Percentiles rank a stretch among this genome's conserved stretches.
Conservation (phyloP, 2,888 invertebrate genomes). For the Aplocera efformata region DNA sequence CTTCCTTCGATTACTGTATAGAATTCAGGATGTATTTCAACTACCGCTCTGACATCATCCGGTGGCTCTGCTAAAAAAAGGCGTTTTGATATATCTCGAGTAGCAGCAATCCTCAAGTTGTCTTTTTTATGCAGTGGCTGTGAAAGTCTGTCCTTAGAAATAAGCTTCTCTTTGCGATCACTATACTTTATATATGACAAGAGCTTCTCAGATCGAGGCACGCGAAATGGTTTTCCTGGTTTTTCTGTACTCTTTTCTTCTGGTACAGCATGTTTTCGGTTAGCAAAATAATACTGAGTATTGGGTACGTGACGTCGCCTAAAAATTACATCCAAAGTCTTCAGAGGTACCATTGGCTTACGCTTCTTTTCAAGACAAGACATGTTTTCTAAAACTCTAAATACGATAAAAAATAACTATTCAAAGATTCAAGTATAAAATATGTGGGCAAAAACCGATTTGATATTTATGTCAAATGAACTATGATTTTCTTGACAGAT, state of each 20-base stretch:
- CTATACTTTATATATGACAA: slow-evolving; percentile 71
- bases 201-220: slow-evolving; percentile 66
- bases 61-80: slow-evolving; percentile 79
- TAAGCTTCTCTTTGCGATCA: slow-evolving; percentile 60
- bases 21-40: slow-evolving; percentile 84
- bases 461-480: background rate
- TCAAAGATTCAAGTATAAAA: slow-evolving; percentile 7
- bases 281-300: slow-evolving; percentile 70
- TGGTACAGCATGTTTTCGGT: slow-evolving; percentile 55
- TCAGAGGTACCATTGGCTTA: slow-evolving; percentile 66
- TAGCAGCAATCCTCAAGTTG: slow-evolving; percentile 63
- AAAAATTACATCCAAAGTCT: slow-evolving; percentile 69
- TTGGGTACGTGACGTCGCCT: slow-evolving; percentile 68
- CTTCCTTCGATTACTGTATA: slow-evolving; percentile 82
- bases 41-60: slow-evolving; percentile 78
- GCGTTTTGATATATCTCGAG: slow-evolving; percentile 77
- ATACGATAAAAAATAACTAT: slow-evolving; percentile 13
- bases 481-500: no score
- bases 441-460: slow-evolving; percentile 1
- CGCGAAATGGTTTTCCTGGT: slow-evolving; percentile 50
- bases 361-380: slow-evolving; percentile 56
- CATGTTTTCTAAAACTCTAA: slow-evolving; percentile 33
- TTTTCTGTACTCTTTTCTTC: slow-evolving; percentile 37
- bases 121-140: slow-evolving; percentile 64
- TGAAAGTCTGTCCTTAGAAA: slow-evolving; percentile 42